Conservation (phyloP, 2,113 vertebrate species). For the Chaenogobius annularis region DNA sequence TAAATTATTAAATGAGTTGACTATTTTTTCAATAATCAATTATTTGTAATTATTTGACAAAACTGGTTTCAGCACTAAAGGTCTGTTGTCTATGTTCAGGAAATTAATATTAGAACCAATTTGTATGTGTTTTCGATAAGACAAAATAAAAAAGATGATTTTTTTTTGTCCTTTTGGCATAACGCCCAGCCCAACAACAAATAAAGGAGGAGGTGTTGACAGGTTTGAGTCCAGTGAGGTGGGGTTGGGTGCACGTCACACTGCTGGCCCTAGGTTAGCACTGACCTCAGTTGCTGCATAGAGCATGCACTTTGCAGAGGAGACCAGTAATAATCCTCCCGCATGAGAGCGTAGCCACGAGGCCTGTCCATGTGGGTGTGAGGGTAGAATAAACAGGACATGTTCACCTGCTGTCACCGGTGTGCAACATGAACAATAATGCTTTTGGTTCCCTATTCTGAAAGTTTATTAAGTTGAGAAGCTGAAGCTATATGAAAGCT, state of each 20-base stretch:
- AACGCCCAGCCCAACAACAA: conserved; percentile 17
- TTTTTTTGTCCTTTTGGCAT: too few relatives aligned
- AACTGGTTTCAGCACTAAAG: too few relatives aligned
- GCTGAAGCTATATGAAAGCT: neutral
- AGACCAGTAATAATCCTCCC: conserved; percentile 80
- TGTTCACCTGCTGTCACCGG: conserved; percentile 56
- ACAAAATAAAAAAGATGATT: neutral
- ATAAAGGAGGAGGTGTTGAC: conserved; percentile 35
- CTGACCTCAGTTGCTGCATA: conserved; percentile 84
- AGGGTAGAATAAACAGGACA: conserved; percentile 62
- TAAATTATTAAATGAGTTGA: too few relatives aligned
- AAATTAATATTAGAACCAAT: neutral
- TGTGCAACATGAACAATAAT: conserved; percentile 20
- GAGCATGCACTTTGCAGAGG: conserved; percentile 79
- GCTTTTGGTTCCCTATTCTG: neutral
- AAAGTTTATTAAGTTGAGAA: neutral
- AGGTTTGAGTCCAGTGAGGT: conserved; percentile 21
- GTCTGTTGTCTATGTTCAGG: neutral
- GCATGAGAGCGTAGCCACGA: conserved; percentile 75
- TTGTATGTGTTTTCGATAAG: neutral
- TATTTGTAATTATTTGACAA: too few relatives aligned
- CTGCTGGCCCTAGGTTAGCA: conserved; percentile 60
- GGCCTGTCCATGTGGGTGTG: conserved; percentile 66
- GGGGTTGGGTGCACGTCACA: conserved; percentile 44
- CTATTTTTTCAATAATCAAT: too few relatives aligned